Conservation (phyloP, 2,797 vertebrate species). For the Mastacembelus armatus region DNA sequence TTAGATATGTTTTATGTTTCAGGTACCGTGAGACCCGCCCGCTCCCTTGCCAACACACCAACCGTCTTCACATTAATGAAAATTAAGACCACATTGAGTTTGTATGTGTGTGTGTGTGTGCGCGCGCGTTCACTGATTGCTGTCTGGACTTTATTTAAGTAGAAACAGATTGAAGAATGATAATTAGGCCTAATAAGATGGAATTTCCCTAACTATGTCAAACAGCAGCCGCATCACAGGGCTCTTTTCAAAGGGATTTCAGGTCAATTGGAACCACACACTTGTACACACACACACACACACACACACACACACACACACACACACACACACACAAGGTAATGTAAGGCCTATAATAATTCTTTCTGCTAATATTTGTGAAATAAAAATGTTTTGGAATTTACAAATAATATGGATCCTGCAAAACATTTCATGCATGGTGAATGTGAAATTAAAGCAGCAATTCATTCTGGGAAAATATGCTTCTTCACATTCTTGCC, state of each 20-base stretch:
- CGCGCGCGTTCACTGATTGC: slow-evolving; percentile 79
- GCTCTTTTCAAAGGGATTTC: slow-evolving; percentile 65
- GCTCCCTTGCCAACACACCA: slow-evolving; percentile 62
- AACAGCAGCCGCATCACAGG: slow-evolving; percentile 75
- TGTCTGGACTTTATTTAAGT: slow-evolving; percentile 83
- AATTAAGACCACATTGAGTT: slow-evolving; percentile 81
- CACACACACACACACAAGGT: slow-evolving; percentile 5
- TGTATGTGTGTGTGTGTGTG: slow-evolving; percentile 46
- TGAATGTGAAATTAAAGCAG: neutral
- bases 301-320: slow-evolving; percentile 27
- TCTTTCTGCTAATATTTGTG: neutral
- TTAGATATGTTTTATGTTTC: slow-evolving; percentile 79
- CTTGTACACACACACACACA: neutral
- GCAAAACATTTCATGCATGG: neutral
- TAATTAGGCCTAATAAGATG: slow-evolving; percentile 85
- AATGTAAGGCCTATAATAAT: slow-evolving; percentile 16
- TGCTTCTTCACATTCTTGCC: neutral
- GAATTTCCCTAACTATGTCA: slow-evolving; percentile 81
- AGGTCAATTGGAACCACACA: slow-evolving; percentile 65
- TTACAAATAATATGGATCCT: neutral
- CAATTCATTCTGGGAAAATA: neutral
- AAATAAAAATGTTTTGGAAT: neutral
- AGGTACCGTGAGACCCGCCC: slow-evolving; percentile 70
- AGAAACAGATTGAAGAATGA: slow-evolving; percentile 87
- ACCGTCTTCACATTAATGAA: slow-evolving; percentile 71